Conservation (phyloP, 2,797 vertebrate genomes). For the Alectoris magna region DNA sequence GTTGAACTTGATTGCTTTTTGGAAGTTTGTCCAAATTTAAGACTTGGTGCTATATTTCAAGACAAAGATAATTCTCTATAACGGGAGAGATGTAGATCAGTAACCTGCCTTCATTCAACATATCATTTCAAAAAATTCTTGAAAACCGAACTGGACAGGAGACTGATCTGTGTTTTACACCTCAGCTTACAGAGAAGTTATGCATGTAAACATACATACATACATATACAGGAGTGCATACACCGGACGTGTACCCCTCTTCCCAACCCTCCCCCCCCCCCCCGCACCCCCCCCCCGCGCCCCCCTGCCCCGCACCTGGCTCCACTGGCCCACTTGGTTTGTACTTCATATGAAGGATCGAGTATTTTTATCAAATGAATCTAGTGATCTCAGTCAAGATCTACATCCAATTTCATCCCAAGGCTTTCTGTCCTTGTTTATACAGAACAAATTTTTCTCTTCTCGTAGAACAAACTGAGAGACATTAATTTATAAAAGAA, state of each 20-base stretch:
- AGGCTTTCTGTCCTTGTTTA: accelerated
- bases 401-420: accelerated
- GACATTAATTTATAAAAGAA: too few relatives aligned
- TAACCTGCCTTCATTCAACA: neutral
- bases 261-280: too few relatives aligned
- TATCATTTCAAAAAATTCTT: neutral
- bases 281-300: too few relatives aligned
- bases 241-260: neutral
- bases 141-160: too few relatives aligned
- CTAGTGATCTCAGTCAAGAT: neutral
- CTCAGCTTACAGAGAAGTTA: neutral
- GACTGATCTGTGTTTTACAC: neutral
- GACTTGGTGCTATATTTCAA: neutral
- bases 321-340: neutral
- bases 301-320: too few relatives aligned
- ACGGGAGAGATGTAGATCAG: neutral
- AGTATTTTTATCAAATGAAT: neutral
- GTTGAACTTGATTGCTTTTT: neutral
- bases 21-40: neutral
- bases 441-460: neutral
- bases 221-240: neutral
- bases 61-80: neutral
- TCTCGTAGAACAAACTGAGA: neutral
- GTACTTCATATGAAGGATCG: neutral
- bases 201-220: neutral